These are phyloP conservation scores for Amphipyra tragopoginis DNA, from an alignment of 2,888 invertebrate genomes.

Conservation along the genomic window DNA sequence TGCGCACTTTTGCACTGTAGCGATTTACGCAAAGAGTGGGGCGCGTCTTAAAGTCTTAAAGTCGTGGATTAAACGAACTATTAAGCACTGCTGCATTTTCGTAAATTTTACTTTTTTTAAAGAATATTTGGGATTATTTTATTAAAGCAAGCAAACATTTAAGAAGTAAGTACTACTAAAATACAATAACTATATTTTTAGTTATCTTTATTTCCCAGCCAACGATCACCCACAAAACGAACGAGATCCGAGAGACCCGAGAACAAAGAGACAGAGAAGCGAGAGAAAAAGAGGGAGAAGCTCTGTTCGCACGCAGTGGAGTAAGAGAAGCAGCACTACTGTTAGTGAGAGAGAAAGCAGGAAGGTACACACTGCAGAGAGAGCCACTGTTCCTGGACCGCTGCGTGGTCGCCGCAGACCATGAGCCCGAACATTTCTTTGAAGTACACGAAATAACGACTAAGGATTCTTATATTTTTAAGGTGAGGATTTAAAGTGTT, in stretches of 20 bases:
- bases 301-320: constrained; percentile 93
- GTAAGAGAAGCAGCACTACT: constrained; percentile 96
- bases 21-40: too few relatives aligned
- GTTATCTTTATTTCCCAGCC: constrained; percentile 84
- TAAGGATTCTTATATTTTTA: constrained; percentile 98
- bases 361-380: constrained; percentile 95
- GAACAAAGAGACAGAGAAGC: constrained; percentile 85
- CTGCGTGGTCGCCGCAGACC: constrained; percentile 97
- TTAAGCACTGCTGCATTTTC: too few relatives aligned
- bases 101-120: too few relatives aligned
- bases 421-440: constrained; percentile 97
- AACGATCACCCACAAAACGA: constrained; percentile 92
- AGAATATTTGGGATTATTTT: too few relatives aligned
- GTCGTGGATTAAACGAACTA: too few relatives aligned
- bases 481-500: constrained; percentile 89
- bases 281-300: constrained; percentile 83
- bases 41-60: too few relatives aligned
- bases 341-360: constrained; percentile 96
- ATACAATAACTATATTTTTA: neutral
- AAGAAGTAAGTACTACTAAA: too few relatives aligned
- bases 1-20: too few relatives aligned
- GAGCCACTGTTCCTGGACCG: constrained; percentile 97
- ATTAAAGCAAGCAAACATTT: too few relatives aligned
- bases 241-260: constrained; percentile 90
- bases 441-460: constrained; percentile 98